These are phyloP conservation scores for Cyprinodon brontotheroides DNA, from an alignment of 2,113 vertebrate genomes.

Conservation along the genomic window DNA sequence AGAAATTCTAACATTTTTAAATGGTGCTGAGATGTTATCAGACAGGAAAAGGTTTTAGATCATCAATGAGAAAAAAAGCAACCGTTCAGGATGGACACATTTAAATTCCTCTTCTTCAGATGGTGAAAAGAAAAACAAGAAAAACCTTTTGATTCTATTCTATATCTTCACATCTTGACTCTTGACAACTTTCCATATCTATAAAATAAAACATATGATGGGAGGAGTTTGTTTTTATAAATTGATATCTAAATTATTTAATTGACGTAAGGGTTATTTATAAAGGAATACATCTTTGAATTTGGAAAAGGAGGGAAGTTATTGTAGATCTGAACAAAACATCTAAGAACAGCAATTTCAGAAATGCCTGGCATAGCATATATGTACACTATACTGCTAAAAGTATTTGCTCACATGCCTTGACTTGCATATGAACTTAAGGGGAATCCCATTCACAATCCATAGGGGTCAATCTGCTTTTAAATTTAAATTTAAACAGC, in stretches of 20 bases:
- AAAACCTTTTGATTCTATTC: background rate
- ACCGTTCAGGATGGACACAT: too few relatives aligned
- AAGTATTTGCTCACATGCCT: too few relatives aligned
- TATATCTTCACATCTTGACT: too few relatives aligned
- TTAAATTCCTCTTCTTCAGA: background rate
- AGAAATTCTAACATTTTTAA: background rate
- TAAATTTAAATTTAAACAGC: too few relatives aligned
- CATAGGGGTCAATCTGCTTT: too few relatives aligned
- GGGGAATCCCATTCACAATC: too few relatives aligned
- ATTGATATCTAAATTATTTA: background rate
- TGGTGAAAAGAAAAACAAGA: background rate
- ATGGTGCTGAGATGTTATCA: background rate
- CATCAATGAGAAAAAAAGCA: background rate
- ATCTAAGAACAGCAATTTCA: background rate
- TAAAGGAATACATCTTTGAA: background rate
- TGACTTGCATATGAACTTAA: too few relatives aligned
- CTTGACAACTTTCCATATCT: too few relatives aligned
- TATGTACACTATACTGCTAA: background rate
- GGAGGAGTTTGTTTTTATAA: background rate
- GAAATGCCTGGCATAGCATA: background rate
- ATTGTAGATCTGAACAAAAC: background rate
- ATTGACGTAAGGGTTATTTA: background rate
- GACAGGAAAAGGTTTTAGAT: background rate
- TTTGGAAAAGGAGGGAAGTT: background rate
- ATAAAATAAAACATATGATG: background rate